These are phyloP conservation scores for Piezodorus guildinii DNA, from an alignment of 1,140 invertebrate genomes.

Conservation along the genomic window DNA sequence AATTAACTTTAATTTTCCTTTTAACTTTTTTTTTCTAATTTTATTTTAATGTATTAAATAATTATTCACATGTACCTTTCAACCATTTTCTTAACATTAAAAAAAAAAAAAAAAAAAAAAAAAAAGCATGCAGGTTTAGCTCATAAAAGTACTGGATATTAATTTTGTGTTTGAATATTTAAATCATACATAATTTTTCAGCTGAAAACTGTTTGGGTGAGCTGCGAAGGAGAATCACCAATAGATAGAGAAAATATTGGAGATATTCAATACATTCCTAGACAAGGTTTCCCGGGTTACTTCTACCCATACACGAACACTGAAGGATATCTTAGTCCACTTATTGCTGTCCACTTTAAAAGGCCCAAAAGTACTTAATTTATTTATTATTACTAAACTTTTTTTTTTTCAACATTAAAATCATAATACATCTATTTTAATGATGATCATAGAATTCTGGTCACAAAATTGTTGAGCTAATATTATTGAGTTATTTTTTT, in stretches of 20 bases:
- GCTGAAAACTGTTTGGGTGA: conserved; percentile 40
- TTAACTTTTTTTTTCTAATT: neutral
- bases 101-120: neutral
- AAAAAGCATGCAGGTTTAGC: neutral
- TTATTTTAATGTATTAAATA: neutral
- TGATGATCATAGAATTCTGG: no score
- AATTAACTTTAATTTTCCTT: neutral
- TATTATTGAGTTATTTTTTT: no score
- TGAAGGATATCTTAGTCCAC: conserved; percentile 42
- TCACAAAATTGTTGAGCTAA: no score
- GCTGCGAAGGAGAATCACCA: conserved; percentile 44
- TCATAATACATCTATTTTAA: no score
- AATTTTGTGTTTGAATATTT: neutral
- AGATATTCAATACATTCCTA: conserved; percentile 38
- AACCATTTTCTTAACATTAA: neutral
- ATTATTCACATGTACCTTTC: neutral
- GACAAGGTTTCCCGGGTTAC: conserved; percentile 35
- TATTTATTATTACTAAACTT: no score
- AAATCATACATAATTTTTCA: conserved; percentile 11
- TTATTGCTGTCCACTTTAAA: conserved; percentile 44
- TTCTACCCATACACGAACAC: conserved; percentile 36
- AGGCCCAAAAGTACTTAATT: conserved; percentile 32
- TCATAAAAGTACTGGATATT: neutral
- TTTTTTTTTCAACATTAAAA: no score
- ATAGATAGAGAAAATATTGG: conserved; percentile 45